These are phyloP conservation scores for Diogma glabrata DNA, from an alignment of 2,888 invertebrate genomes.

Conservation along the genomic window DNA sequence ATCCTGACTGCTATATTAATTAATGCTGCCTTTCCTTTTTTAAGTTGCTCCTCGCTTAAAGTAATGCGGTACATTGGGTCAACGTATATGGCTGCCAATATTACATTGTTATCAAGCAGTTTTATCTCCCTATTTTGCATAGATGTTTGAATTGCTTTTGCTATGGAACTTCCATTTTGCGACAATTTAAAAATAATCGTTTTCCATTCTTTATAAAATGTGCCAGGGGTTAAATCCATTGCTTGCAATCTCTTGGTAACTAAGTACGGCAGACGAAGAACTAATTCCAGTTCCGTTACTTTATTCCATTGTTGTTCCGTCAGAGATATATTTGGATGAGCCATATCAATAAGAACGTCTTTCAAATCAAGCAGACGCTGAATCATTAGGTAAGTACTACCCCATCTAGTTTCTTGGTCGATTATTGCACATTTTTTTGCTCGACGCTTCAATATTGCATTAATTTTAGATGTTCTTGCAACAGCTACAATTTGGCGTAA, in stretches of 20 bases:
- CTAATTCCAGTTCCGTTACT: background rate
- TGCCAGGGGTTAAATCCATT: background rate
- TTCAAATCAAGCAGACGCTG: slow-evolving; percentile 6
- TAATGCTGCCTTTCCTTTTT: background rate
- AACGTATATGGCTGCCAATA: no score
- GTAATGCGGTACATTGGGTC: background rate
- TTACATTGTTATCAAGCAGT: no score
- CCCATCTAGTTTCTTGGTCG: background rate
- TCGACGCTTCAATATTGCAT: no score
- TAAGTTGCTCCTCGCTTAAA: background rate
- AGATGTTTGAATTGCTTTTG: slow-evolving; percentile 4
- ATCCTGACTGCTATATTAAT: slow-evolving; percentile 4
- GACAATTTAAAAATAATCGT: background rate
- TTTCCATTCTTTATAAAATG: slow-evolving; percentile 2
- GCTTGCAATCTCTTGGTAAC: slow-evolving; percentile 2
- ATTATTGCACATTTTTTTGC: no score
- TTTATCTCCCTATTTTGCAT: background rate
- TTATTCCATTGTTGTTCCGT: slow-evolving; percentile 2
- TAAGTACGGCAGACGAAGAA: background rate
- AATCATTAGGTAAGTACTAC: slow-evolving; percentile 8
- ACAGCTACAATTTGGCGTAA: no score
- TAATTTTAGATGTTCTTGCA: no score
- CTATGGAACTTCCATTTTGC: background rate
- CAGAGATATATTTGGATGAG: no score
- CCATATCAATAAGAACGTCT: background rate